Evolutionary conservation across 2,113 vertebrate species (phyloP).

Genomic region (Sebastes fasciatus): DNA sequence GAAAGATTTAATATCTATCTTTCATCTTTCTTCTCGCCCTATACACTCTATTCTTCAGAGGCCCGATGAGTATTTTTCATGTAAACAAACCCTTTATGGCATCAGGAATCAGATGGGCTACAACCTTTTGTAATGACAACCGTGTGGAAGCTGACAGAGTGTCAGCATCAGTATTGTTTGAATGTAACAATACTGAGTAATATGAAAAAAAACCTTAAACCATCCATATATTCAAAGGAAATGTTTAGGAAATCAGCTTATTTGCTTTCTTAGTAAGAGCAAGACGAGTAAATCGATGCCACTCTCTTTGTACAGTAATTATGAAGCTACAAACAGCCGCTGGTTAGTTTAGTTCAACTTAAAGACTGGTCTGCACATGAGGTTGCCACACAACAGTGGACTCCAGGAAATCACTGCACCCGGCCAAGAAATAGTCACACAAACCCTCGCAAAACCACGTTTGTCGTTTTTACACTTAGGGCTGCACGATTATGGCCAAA

Average conservation of each 20-base stretch:
- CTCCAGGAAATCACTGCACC: background rate
- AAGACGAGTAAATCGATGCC: background rate
- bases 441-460: background rate
- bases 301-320: background rate
- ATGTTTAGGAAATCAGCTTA: background rate
- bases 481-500: no score
- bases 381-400: background rate
- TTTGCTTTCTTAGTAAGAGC: background rate
- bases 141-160: no score
- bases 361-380: background rate
- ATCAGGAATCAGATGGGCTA: background rate
- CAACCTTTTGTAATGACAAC: background rate
- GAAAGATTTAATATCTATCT: slow-evolving; percentile 4
- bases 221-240: background rate
- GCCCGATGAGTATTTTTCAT: background rate
- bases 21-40: background rate
- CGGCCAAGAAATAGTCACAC: background rate
- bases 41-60: background rate
- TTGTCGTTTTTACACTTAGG: background rate
- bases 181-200: background rate
- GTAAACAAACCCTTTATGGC: background rate
- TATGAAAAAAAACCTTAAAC: background rate
- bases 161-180: background rate
- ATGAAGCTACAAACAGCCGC: background rate
- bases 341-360: background rate